A percentile compares a stretch with the other conserved stretches of the same genome.
Conservation (phyloP, 1,140 invertebrate genomes). For the Uloborus diversus region DNA sequence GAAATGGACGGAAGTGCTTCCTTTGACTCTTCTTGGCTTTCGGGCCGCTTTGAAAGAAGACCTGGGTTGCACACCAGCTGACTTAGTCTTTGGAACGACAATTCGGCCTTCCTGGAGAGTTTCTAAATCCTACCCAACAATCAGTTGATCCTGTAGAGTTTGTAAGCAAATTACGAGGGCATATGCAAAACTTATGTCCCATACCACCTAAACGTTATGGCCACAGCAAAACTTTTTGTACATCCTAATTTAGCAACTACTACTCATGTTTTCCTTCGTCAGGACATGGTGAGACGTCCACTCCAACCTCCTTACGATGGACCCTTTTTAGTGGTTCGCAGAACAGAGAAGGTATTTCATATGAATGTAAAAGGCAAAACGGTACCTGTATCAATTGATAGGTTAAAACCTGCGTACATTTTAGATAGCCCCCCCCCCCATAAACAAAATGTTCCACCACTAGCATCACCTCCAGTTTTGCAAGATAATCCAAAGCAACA, state of each 20-base stretch:
- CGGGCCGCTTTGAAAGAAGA: constrained; percentile 60
- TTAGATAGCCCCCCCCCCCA: too few relatives aligned
- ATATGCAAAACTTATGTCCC: constrained; percentile 2
- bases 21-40: constrained; percentile 63
- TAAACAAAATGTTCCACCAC: not conserved
- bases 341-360: not conserved
- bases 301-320: not conserved
- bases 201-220: not conserved
- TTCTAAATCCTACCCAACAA: constrained; percentile 5
- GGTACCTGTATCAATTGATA: constrained; percentile 3
- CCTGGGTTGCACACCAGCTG: constrained; percentile 44
- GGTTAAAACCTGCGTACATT: not conserved
- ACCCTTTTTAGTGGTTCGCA: not conserved
- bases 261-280: not conserved
- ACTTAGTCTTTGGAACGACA: constrained; percentile 57
- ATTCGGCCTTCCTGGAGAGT: constrained; percentile 57
- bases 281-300: not conserved
- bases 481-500: not conserved
- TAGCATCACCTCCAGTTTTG: not conserved
- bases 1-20: constrained; percentile 31
- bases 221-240: not conserved
- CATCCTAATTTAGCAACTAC: not conserved
- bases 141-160: not conserved
- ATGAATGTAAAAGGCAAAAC: not conserved
- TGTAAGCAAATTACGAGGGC: not conserved